These are phyloP conservation scores for Anas platyrhynchos DNA, from an alignment of 2,113 vertebrate genomes.

Conservation along the genomic window DNA sequence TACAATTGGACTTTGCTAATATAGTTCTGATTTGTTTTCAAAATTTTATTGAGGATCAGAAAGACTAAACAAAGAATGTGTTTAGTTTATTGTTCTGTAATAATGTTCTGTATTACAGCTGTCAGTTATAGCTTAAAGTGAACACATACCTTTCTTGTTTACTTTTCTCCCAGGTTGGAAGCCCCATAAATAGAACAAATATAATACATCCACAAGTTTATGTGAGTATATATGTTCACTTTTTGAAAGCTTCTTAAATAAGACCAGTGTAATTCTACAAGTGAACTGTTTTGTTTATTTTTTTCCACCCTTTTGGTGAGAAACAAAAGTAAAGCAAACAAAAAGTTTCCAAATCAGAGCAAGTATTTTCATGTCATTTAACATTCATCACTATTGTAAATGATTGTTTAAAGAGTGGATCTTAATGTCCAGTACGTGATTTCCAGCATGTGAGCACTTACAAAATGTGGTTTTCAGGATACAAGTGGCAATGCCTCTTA, in stretches of 20 bases:
- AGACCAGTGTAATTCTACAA: background rate
- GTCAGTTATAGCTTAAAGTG: background rate
- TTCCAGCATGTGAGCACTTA: background rate
- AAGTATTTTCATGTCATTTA: background rate
- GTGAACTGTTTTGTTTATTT: background rate
- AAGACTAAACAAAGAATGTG: background rate
- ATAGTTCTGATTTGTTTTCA: background rate
- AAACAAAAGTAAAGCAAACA: background rate
- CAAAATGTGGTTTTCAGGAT: background rate
- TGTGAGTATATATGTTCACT: constrained; percentile 81
- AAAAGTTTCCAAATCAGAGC: background rate
- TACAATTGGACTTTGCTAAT: background rate
- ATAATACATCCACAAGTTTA: constrained; percentile 99
- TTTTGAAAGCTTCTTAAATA: background rate
- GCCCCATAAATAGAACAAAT: constrained; percentile 93
- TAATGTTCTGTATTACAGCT: background rate
- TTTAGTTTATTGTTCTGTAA: background rate
- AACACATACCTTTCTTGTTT: background rate
- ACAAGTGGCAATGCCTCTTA: background rate
- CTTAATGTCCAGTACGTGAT: background rate
- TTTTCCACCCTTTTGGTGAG: background rate
- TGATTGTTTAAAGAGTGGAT: background rate
- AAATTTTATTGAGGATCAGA: background rate
- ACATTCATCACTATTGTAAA: background rate
- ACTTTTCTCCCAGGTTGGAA: constrained; percentile 86